Evolutionary conservation across 2,113 vertebrate genomes (phyloP), one percentile per base, ranked within the genome.

Genomic region (Hiodon alosoides): DNA sequence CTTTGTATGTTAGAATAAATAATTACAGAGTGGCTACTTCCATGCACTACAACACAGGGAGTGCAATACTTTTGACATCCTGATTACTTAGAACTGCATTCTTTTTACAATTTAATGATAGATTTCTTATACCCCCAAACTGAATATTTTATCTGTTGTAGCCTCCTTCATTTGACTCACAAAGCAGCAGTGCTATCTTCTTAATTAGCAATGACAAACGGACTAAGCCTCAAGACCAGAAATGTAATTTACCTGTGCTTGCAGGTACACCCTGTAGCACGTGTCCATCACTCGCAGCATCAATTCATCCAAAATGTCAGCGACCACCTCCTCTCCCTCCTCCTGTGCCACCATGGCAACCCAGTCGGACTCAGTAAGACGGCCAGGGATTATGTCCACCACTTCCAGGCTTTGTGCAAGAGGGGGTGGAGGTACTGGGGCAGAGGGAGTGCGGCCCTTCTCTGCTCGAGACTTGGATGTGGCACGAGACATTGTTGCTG

Each of bases 281-380:
- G 72, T 83, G 0, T 77, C 76, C 83, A 90, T 53, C 68, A 86
- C 89, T 0, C 69, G 72, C 0, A 67, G 54, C 72, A 93, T 8
- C 4, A 94, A 77, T 2, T 86, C 84, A 0, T 80, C 84, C 53
- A 94, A 7, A 57, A 92, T 54, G 50, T 88, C 89, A 4, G 58
- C 85, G 0, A 81, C 79, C 0, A 77, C 77, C 1, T 83, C 79
- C 58, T 92, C 92, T 0, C 77, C 88, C 2, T 85, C 87, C 76
- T 91, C 90, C 0, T 75, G 60, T 3, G 0, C 8, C 0, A 77
- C 8, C 69, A 93, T 81, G 0, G 81, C 59, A 9, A 82, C 58
- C 91, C 92, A 91, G 3, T 87, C 89, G 0, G 79, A 77, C 72
- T 89, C 86, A 0, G 80, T 81, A 48, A 92, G 84, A 14, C 80